phyloP scores from a whole-genome alignment of 2,113 vertebrate species.

The Poecile atricapillus region DNA sequence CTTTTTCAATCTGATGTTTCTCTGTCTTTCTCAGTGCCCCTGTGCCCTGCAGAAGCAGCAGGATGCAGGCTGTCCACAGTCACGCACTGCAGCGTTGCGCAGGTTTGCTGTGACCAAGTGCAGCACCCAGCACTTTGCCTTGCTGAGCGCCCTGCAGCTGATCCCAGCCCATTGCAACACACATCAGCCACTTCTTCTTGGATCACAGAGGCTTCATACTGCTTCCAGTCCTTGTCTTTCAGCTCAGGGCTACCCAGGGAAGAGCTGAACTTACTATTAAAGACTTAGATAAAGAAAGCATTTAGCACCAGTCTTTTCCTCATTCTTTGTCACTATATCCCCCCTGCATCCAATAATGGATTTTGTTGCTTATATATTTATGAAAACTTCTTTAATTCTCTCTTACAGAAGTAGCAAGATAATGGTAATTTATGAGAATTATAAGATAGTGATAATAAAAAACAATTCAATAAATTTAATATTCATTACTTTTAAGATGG shows the following conservation, averaged over 20 bases:
- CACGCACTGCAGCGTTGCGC: not conserved
- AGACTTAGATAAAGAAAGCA: not conserved
- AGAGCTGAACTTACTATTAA: not conserved
- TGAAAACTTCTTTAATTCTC: not conserved
- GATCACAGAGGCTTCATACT: not conserved
- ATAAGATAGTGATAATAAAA: not conserved
- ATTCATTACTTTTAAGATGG: not conserved
- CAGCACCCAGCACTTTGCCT: not conserved
- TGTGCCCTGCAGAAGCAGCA: not conserved
- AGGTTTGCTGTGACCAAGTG: not conserved
- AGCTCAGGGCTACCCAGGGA: not conserved
- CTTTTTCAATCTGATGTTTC: not conserved
- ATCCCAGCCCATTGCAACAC: not conserved
- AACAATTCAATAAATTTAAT: not conserved
- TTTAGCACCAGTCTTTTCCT: not conserved
- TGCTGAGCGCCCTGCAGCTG: not conserved
- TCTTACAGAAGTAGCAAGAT: not conserved
- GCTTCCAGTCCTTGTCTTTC: not conserved
- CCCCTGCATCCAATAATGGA: not conserved
- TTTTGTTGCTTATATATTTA: not conserved
- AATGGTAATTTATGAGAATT: not conserved
- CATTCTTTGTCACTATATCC: not conserved
- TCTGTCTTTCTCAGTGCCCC: not conserved
- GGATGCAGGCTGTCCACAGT: not conserved
- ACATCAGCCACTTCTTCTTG: not conserved